Conservation (phyloP, 2,113 vertebrate genomes). For the rabbit (Oryctolagus cuniculus) region mOryCun1.1 NC_091438.1:18598001-18598500, state of each 20-base stretch:
- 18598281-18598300: too few relatives aligned
- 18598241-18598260: too few relatives aligned
- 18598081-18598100: rapidly evolving
- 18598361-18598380: too few relatives aligned
- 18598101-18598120: neutral
- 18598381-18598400: too few relatives aligned
- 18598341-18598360: too few relatives aligned
- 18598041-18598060: neutral
- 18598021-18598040: neutral
- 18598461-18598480: neutral
- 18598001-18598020: neutral
- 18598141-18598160: neutral
- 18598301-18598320: rapidly evolving
- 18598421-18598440: neutral
- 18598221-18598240: too few relatives aligned
- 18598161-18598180: conserved; percentile 30
- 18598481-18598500: neutral
- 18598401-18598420: rapidly evolving
- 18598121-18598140: conserved; percentile 40
- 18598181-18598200: neutral
- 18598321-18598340: too few relatives aligned
- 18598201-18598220: neutral
- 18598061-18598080: rapidly evolving
- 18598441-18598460: neutral
- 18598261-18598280: too few relatives aligned